Evolutionary conservation across 2,797 vertebrate genomes (phyloP).

Genomic region (Melopsittacus undulatus): DNA sequence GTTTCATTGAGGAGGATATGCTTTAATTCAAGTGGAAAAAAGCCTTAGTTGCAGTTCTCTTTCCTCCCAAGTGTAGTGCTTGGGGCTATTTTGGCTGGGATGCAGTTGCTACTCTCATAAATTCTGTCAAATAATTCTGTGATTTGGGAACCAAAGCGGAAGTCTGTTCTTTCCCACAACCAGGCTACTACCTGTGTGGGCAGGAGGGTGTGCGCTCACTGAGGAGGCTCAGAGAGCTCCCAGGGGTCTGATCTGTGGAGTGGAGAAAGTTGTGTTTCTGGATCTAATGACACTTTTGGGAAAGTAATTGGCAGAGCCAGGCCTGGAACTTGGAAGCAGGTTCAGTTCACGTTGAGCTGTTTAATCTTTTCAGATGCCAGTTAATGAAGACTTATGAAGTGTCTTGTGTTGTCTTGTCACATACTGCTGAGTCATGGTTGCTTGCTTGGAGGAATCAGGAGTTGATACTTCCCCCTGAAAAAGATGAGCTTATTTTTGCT

Average conservation of each 20-base stretch:
- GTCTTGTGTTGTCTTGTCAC: background rate
- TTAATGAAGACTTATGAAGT: background rate
- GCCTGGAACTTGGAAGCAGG: background rate
- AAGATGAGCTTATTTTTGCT: background rate
- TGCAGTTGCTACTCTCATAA: background rate
- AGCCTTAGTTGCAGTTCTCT: background rate
- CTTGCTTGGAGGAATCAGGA: background rate
- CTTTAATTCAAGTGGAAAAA: background rate
- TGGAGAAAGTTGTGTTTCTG: background rate
- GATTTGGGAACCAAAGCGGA: background rate
- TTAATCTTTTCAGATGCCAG: background rate
- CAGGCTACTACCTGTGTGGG: background rate
- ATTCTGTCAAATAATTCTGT: background rate
- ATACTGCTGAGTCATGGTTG: background rate
- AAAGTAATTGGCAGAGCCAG: background rate
- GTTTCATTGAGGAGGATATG: background rate
- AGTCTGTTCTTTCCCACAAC: background rate
- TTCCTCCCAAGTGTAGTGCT: background rate
- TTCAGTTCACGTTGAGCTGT: background rate
- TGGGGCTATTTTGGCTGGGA: background rate
- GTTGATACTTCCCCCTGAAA: background rate
- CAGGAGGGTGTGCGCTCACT: rapidly evolving
- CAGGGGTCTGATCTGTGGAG: background rate
- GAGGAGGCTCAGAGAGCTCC: background rate
- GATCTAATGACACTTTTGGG: background rate